A percentile compares a stretch with the other conserved stretches of the same genome.
Conservation (phyloP, 2,888 invertebrate species). For the Drosophila atripex region DNA sequence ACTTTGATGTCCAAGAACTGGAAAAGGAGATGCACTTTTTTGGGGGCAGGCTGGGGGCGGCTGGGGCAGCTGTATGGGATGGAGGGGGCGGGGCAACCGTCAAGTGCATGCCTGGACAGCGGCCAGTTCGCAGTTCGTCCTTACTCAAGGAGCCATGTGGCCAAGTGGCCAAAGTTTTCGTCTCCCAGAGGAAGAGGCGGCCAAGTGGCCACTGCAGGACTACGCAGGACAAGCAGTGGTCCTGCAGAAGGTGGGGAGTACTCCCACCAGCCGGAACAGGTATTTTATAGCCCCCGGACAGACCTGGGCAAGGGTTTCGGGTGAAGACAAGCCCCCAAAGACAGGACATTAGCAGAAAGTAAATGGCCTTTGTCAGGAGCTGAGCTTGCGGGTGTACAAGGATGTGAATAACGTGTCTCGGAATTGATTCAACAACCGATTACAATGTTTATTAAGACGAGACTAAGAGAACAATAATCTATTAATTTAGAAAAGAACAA, state of each 20-base stretch:
- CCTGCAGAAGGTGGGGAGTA: background rate
- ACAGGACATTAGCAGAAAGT: conserved; percentile 22
- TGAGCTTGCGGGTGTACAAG: background rate
- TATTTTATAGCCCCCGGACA: conserved; percentile 25
- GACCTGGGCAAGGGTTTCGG: background rate
- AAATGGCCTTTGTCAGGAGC: background rate
- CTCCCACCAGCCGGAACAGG: conserved; percentile 6
- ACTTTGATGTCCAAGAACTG: conserved; percentile 71
- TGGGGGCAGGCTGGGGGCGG: background rate
- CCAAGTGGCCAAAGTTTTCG: conserved; percentile 71
- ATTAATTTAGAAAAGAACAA: background rate
- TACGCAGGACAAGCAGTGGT: background rate
- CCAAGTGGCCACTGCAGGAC: conserved; percentile 26
- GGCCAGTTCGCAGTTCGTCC: conserved; percentile 19
- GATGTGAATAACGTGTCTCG: background rate
- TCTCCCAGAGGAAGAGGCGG: conserved; percentile 52
- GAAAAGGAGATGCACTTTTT: conserved; percentile 22
- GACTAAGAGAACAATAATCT: background rate
- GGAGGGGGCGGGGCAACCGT: conserved; percentile 42
- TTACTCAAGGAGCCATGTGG: conserved; percentile 62
- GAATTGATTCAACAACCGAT: background rate
- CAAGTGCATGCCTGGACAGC: conserved; percentile 73
- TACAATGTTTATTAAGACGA: background rate
- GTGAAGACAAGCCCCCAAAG: background rate
- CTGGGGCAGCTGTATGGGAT: conserved; percentile 23